phyloP scores from a whole-genome alignment of 2,888 invertebrate genomes.

The Prostheceraeus crozeri region DNA sequence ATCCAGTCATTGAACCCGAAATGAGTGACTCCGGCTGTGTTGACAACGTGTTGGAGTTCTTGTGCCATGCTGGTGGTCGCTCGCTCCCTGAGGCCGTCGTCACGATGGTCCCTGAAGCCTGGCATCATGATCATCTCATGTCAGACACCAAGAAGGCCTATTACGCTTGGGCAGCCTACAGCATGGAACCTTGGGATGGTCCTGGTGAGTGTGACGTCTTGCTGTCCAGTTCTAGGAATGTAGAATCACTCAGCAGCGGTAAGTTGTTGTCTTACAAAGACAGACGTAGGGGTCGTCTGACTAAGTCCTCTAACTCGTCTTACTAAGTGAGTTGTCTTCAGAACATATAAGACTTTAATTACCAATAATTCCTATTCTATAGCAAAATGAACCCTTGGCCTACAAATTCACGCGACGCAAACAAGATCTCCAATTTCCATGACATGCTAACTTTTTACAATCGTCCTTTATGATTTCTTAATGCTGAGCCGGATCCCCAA shows the following conservation, averaged over 20 bases:
- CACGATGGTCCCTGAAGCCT: constrained; percentile 97
- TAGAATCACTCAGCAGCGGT: neutral
- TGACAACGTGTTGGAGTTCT: constrained; percentile 94
- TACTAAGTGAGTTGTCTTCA: too few species aligned
- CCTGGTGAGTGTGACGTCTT: constrained; percentile 49
- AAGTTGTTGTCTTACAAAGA: neutral
- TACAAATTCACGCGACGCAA: too few species aligned
- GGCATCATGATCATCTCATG: constrained; percentile 90
- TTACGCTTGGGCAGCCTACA: constrained; percentile 90
- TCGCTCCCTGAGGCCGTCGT: constrained; percentile 89
- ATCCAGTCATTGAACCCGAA: constrained; percentile 93
- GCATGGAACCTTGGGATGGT: constrained; percentile 99
- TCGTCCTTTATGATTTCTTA: too few species aligned
- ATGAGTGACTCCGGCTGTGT: constrained; percentile 94
- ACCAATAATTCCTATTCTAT: too few species aligned
- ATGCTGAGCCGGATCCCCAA: too few species aligned
- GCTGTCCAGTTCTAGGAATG: too few species aligned
- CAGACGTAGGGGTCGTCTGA: too few species aligned
- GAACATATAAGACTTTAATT: too few species aligned
- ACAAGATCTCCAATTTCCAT: too few species aligned
- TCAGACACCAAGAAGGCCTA: constrained; percentile 81
- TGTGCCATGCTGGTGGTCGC: constrained; percentile 82
- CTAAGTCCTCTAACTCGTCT: too few species aligned
- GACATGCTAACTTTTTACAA: too few species aligned
- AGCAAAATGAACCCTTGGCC: too few species aligned